Evolutionary conservation across 2,888 invertebrate species (phyloP), one percentile per base, ranked within the genome.

Genomic region (Cerastoderma edule): DNA sequence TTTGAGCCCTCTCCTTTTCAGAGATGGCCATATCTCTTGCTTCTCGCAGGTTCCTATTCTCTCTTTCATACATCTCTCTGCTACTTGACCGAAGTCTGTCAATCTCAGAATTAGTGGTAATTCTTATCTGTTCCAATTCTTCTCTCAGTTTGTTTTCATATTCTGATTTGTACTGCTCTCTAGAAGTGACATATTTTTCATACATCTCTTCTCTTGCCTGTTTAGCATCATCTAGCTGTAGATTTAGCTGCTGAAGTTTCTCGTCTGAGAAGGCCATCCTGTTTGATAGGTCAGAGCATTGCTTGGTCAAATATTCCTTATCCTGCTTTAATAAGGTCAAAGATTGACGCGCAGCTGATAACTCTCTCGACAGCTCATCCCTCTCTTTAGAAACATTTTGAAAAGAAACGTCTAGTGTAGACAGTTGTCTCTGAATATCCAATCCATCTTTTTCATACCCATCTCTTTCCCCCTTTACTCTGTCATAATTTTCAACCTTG

Each of bases 171-270:
- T 92, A 92, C 79, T 90, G 90, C 67, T 93, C 93, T 75, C 92
- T 92, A 33, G 92, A 90, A 10, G 88, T 80, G n/a, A 92, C 89
- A 84, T 92, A 92, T 88, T 92, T 92, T 73, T 93, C 93, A 77
- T 92, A 92, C 85, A 92, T 89, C 72, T 92, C 91, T 72, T 93
- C 93, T 28, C 92, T 72, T 19, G 92, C 86, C 33, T 85, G 75
- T 76, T 92, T 92, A 0, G 91, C 89, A 67, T 91, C 89, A 46
- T 92, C 92, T 22, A 92, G 75, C 74, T 91, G 89, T 13, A 88
- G 82, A 64, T 85, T 85, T 1, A 89, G 68, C 68, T 89, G 87
- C 57, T 87, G 85, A 0, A 88, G 63, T 75, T 90, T 89, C 67
- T 92, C 92, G 57, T 92, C 92, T 13, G 87, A 80, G 65, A 90